These are phyloP conservation scores for Ifrita kowaldi DNA, from an alignment of 2,113 vertebrate genomes.

Conservation along the genomic window DNA sequence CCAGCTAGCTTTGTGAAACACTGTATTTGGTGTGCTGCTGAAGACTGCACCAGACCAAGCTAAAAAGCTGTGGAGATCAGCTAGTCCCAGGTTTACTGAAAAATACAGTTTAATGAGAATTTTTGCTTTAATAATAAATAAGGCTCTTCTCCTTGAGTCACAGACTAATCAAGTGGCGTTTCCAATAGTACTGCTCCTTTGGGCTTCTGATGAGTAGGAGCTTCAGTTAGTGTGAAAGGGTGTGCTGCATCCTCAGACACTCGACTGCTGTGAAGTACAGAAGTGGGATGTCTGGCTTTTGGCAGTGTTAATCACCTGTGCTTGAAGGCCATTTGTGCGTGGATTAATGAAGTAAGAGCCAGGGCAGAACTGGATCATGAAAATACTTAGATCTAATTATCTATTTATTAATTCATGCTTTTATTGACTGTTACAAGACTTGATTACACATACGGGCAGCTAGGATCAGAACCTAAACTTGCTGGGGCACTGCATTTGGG, in stretches of 20 bases:
- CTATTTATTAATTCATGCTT: not conserved
- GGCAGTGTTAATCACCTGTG: not conserved
- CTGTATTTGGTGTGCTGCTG: not conserved
- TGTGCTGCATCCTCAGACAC: not conserved
- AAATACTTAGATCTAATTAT: not conserved
- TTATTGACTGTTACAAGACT: not conserved
- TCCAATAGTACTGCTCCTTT: not conserved
- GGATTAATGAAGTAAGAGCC: not conserved
- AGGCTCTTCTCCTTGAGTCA: conserved; percentile 2
- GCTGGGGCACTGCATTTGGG: not conserved
- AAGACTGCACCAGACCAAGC: not conserved
- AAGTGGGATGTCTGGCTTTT: not conserved
- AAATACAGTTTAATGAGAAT: conserved; percentile 34
- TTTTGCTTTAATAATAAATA: conserved; percentile 49
- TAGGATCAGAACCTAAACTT: not conserved
- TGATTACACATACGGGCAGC: not conserved
- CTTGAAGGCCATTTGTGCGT: not conserved
- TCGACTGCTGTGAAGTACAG: not conserved
- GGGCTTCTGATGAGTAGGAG: conserved; percentile 1
- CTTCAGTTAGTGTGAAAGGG: not conserved
- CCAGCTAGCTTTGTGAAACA: not conserved
- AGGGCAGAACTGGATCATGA: not conserved
- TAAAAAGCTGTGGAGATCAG: not conserved
- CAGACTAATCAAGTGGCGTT: conserved; percentile 26
- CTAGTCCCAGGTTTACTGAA: not conserved